phyloP scores from a whole-genome alignment of 2,113 vertebrate species.

The Xiphorhynchus elegans region DNA sequence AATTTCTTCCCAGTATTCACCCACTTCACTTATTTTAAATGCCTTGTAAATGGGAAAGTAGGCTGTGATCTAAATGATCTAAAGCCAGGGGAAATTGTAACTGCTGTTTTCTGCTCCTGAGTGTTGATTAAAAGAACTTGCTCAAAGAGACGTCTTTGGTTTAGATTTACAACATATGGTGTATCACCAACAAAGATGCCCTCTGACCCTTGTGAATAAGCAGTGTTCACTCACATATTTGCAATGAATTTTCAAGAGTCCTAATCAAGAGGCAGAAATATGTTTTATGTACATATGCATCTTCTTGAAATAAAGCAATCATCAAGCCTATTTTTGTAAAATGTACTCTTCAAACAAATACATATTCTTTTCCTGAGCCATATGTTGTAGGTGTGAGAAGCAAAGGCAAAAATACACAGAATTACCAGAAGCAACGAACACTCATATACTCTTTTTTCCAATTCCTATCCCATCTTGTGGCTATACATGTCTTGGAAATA shows the following conservation, averaged over 20 bases:
- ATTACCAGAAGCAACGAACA: not conserved
- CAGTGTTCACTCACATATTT: not conserved
- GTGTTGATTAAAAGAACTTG: not conserved
- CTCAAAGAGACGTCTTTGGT: not conserved
- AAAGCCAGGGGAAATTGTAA: not conserved
- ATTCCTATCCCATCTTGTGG: not conserved
- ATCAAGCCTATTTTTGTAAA: not conserved
- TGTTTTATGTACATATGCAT: fast-evolving
- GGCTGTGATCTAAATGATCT: not conserved
- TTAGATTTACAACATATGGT: not conserved
- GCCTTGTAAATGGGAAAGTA: not conserved
- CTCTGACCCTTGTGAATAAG: not conserved
- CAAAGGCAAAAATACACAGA: not conserved
- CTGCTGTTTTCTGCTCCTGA: not conserved
- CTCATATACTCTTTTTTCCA: not conserved
- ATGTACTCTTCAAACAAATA: not conserved
- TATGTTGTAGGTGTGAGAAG: not conserved
- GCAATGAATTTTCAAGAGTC: not conserved
- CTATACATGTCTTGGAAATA: not conserved
- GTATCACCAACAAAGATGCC: not conserved
- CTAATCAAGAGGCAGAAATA: not conserved
- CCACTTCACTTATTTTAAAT: not conserved
- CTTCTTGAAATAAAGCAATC: not conserved
- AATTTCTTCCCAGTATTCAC: not conserved
- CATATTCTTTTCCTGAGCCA: not conserved